phyloP scores from a whole-genome alignment of 1,140 invertebrate genomes.

The Anastrepha ludens region DNA sequence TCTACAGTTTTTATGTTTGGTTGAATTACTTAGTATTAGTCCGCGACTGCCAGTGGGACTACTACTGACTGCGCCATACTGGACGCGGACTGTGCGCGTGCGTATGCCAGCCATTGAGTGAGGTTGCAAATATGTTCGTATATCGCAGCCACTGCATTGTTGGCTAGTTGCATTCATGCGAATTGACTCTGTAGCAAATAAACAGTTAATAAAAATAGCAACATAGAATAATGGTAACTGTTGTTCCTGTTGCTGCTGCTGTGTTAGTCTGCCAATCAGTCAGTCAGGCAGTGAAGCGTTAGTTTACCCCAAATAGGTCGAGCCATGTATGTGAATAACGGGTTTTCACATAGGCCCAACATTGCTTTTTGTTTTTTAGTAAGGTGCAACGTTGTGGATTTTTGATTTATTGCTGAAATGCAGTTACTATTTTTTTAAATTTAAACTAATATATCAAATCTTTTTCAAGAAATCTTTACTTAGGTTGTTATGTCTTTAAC shows the following conservation, averaged over 20 bases:
- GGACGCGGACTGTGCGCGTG: not conserved
- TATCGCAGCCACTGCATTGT: not conserved
- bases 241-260: not conserved
- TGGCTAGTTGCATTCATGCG: not conserved
- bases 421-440: no score
- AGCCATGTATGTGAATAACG: not conserved
- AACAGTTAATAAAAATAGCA: slow-evolving; percentile 7
- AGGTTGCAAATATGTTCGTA: not conserved
- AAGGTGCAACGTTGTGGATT: no score
- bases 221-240: not conserved
- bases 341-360: not conserved
- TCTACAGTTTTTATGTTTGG: not conserved
- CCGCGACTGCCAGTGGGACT: not conserved
- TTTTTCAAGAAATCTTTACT: no score
- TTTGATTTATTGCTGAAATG: no score
- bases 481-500: no score
- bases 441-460: no score
- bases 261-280: not conserved
- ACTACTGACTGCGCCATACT: not conserved
- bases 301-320: not conserved
- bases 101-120: not conserved
- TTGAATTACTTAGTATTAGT: not conserved
- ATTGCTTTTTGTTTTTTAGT: no score
- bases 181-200: slow-evolving; percentile 10
- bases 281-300: not conserved